Evolutionary conservation across 2,888 invertebrate genomes (phyloP).

Genomic region (Zelleria hepariella): DNA sequence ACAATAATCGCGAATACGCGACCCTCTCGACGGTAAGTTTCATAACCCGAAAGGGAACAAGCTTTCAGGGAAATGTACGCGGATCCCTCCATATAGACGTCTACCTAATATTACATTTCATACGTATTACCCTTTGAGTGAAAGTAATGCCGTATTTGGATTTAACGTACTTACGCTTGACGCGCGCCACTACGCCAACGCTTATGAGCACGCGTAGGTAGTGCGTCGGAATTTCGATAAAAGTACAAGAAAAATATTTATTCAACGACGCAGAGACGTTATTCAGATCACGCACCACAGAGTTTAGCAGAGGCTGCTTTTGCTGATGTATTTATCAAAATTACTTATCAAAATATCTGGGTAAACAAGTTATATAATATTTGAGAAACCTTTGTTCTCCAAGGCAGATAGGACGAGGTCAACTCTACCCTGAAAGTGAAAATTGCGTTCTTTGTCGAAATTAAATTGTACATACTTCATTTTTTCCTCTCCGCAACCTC

Average conservation of each 20-base stretch:
- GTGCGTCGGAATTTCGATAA: no score
- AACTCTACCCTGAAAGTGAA: background rate
- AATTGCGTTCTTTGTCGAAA: background rate
- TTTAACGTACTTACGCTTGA: background rate
- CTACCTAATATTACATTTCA: background rate
- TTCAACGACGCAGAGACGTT: no score
- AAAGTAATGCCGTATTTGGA: background rate
- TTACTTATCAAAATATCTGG: background rate
- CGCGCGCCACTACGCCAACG: no score
- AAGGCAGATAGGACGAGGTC: background rate
- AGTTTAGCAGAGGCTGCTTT: no score
- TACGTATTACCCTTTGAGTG: no score
- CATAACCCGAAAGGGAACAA: conserved; percentile 13
- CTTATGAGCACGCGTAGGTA: no score
- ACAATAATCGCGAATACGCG: conserved; percentile 14
- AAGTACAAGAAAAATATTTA: no score
- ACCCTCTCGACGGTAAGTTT: conserved; percentile 14
- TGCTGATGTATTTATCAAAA: no score
- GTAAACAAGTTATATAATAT: background rate
- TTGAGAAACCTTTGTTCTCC: no score
- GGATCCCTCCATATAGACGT: background rate
- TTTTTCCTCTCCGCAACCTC: background rate
- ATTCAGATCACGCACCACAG: no score
- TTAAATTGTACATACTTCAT: conserved; percentile 1
- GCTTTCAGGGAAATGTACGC: conserved; percentile 10